Conservation (phyloP, 2,888 invertebrate species). For the Rhodophaea formosa region DNA sequence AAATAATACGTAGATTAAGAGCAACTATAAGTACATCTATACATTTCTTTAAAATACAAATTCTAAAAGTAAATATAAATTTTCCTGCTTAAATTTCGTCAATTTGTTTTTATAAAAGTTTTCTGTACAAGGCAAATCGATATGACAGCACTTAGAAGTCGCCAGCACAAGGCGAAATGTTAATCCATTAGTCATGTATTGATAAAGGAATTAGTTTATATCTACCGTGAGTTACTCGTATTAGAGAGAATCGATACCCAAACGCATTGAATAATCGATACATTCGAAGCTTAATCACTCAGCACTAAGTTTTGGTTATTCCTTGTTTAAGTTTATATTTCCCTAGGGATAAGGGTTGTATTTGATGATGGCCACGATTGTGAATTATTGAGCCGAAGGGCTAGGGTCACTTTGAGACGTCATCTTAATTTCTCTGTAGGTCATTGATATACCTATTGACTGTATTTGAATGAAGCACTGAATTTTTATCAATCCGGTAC, state of each 20-base stretch:
- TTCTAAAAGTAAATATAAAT: too few relatives aligned
- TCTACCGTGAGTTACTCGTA: conserved; percentile 7
- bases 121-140: too few relatives aligned
- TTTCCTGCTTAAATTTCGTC: too few relatives aligned
- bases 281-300: conserved; percentile 43
- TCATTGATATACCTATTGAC: not conserved
- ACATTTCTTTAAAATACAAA: too few relatives aligned
- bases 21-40: too few relatives aligned
- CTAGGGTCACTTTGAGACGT: not conserved
- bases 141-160: not conserved
- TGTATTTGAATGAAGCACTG: not conserved
- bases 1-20: too few relatives aligned
- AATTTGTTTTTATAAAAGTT: too few relatives aligned
- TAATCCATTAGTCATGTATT: conserved; percentile 2
- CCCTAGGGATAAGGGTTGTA: conserved; percentile 61
- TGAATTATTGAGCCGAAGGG: conserved; percentile 46
- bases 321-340: conserved; percentile 73
- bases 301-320: conserved; percentile 49
- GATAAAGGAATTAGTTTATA: conserved; percentile 26
- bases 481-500: not conserved
- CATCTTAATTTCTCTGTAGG: not conserved
- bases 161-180: not conserved
- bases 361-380: conserved; percentile 59
- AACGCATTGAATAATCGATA: conserved; percentile 31
- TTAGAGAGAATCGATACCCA: not conserved